Conservation (phyloP, 2,797 vertebrate species). For the Hemibagrus guttatus region DNA sequence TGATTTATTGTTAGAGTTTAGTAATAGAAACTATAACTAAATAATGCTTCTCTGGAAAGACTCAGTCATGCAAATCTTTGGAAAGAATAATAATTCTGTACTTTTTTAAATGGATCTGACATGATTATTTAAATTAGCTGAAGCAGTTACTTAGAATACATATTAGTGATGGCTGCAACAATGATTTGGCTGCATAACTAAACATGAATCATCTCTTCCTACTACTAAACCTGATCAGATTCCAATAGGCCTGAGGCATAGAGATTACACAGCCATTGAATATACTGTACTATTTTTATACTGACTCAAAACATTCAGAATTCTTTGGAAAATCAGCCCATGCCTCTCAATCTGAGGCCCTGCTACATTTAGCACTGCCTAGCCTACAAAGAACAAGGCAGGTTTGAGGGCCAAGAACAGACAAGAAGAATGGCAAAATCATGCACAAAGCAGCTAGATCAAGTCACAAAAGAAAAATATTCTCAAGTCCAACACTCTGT, state of each 20-base stretch:
- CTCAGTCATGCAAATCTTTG: neutral
- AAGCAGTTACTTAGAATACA: slow-evolving; percentile 8
- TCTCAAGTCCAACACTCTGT: slow-evolving; percentile 30
- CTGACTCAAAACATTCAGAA: slow-evolving; percentile 8
- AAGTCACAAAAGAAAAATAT: slow-evolving; percentile 7
- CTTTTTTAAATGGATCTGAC: neutral
- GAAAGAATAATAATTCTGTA: neutral
- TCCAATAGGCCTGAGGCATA: neutral
- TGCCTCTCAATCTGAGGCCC: neutral
- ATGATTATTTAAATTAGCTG: slow-evolving; percentile 8
- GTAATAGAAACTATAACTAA: neutral
- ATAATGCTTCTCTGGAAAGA: neutral
- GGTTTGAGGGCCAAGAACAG: neutral
- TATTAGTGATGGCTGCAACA: neutral
- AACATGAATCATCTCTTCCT: neutral
- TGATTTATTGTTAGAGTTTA: neutral
- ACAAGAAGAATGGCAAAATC: neutral
- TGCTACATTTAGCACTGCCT: neutral
- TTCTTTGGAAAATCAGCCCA: neutral
- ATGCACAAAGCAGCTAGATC: neutral
- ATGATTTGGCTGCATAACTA: neutral
- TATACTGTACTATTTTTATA: slow-evolving; percentile 4
- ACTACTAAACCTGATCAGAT: neutral
- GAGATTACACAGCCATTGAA: neutral
- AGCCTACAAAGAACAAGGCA: neutral